Base-by-base conservation (phyloP, 2,797 vertebrate genomes). In the Mus minutoides region DNA sequence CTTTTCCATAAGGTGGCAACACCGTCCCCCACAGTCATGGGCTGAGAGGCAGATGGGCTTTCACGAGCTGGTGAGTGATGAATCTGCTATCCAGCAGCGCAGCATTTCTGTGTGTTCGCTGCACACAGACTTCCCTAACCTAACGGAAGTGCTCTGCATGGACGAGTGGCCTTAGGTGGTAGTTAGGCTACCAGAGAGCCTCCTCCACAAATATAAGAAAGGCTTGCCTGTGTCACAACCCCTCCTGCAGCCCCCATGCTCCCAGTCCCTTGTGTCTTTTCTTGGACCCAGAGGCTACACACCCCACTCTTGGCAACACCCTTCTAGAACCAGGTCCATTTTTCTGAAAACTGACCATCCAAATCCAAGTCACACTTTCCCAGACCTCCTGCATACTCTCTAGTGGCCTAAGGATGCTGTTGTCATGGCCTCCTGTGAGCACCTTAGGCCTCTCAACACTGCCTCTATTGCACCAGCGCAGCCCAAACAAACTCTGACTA, bases 251-350 rank as follows among this genome's bases (percentile, higher is more conserved):
- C 40, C 24, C 78, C 31, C 31, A 16, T 3, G 16, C 34, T 1
- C 3, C 40, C 78, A 69, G 24, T 34, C 34, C 24, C 83, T 80
- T 71, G 11, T 8, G 43, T 12, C 26, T 60, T 49, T 24, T 46
- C 80, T n/a, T n/a, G 29, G 62, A 4, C 22, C 71, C 73, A 5
- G 22, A 14, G 4, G 21, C 64, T 49, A 14, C 43, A n/a, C 46
- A 0, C 16, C 34, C 3, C 9, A 43, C 10, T 56, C 56, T 31
- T 49, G n/a, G 54, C 14, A 6, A 79, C 76, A 26, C 10, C 11
- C 34, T 22, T 40, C 64, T 3, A 29, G 29, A 49, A 34, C 2
- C 4, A 3, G 0, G 77, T 58, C n/a, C 0, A 0, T 43, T 29
- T 49, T 93, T 40, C 79, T 37, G 37, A 10, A 43, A 37, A 0